A percentile compares a stretch with the other conserved stretches of the same genome.
Evolutionary conservation across 2,797 vertebrate genomes (phyloP).

Genomic region (Xiphorhynchus erythropygius): DNA sequence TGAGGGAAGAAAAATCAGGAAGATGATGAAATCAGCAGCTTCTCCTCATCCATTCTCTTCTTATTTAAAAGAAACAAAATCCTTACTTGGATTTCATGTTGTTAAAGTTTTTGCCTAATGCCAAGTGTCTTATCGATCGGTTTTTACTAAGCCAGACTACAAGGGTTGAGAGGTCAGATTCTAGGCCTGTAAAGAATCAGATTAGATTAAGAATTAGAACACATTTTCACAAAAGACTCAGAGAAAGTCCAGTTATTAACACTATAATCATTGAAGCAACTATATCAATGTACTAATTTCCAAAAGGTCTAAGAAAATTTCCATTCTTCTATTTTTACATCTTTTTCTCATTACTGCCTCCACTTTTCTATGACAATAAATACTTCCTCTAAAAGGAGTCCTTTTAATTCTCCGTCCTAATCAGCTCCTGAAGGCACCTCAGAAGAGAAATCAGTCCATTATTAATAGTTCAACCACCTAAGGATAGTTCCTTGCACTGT

Average conservation of each 20-base stretch:
- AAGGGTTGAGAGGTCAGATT: slow-evolving; percentile 92
- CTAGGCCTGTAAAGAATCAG: slow-evolving; percentile 85
- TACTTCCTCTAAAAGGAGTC: background rate
- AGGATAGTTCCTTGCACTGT: background rate
- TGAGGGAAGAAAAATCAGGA: slow-evolving; percentile 74
- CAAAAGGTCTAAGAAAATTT: background rate
- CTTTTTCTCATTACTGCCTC: background rate
- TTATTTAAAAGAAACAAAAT: slow-evolving; percentile 60
- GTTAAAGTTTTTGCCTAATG: slow-evolving; percentile 97
- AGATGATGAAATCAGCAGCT: slow-evolving; percentile 64
- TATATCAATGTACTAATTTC: background rate
- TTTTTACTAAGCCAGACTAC: slow-evolving; percentile 97
- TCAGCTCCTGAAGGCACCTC: background rate
- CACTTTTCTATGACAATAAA: background rate
- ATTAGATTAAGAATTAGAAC: slow-evolving; percentile 64
- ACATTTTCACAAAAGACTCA: background rate
- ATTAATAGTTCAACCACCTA: background rate
- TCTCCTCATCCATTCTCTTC: slow-evolving; percentile 35
- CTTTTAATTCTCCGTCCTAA: background rate
- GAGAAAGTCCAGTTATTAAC: background rate
- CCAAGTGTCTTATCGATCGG: slow-evolving; percentile 92
- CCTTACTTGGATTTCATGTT: slow-evolving; percentile 98
- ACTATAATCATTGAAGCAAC: background rate
- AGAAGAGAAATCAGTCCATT: background rate
- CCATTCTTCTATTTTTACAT: background rate